phyloP scores from a whole-genome alignment of 1,140 invertebrate species.

The Dendroctonus ponderosae region DNA sequence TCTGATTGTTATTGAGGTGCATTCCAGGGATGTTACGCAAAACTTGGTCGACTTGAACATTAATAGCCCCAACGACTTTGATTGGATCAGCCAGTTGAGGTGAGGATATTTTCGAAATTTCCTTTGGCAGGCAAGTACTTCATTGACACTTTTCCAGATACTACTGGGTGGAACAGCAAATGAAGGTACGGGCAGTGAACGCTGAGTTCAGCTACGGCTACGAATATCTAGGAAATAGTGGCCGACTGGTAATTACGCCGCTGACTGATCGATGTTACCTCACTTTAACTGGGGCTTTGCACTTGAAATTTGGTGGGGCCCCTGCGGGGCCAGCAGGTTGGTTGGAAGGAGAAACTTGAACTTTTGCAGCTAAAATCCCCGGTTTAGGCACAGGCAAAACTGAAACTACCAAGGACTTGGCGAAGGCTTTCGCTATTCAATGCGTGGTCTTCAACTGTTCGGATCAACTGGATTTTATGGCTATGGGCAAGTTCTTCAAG shows the following conservation, averaged over 20 bases:
- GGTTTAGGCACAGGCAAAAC: slow-evolving; percentile 64
- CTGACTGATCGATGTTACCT: slow-evolving; percentile 80
- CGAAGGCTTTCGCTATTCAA: slow-evolving; percentile 71
- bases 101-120: slow-evolving; percentile 37
- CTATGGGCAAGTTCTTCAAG: slow-evolving; percentile 68
- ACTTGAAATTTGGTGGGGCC: slow-evolving; percentile 70
- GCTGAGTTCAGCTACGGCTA: slow-evolving; percentile 88
- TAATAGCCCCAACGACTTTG: slow-evolving; percentile 67
- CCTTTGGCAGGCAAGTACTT: too few relatives aligned
- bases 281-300: slow-evolving; percentile 66
- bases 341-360: neutral
- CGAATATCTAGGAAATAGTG: slow-evolving; percentile 90
- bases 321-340: slow-evolving; percentile 69
- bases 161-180: slow-evolving; percentile 63
- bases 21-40: slow-evolving; percentile 66
- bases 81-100: slow-evolving; percentile 80
- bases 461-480: slow-evolving; percentile 69
- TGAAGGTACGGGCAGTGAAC: slow-evolving; percentile 60
- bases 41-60: slow-evolving; percentile 63
- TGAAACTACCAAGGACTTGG: slow-evolving; percentile 74
- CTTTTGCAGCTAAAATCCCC: too few relatives aligned
- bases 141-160: slow-evolving; percentile 50
- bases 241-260: slow-evolving; percentile 83
- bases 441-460: slow-evolving; percentile 79
- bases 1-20: slow-evolving; percentile 70